These are phyloP conservation scores for Leptinotarsa peninsularis DNA, from an alignment of 2,888 invertebrate species.

Conservation along the genomic window DNA sequence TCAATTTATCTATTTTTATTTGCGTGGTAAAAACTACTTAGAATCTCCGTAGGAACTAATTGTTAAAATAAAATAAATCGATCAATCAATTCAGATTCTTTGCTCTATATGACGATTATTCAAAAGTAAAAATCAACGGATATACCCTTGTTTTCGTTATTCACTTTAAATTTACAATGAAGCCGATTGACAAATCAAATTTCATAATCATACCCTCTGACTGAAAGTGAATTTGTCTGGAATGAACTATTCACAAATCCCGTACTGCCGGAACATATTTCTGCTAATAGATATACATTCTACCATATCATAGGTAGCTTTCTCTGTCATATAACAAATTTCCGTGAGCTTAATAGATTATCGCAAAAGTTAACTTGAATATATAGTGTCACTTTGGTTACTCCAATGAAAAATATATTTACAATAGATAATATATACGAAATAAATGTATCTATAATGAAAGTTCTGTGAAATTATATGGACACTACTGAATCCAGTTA, in stretches of 20 bases:
- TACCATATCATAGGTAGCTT: neutral
- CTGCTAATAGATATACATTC: neutral
- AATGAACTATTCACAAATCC: neutral
- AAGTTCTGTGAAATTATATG: slow-evolving; percentile 52
- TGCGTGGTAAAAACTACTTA: too few species aligned
- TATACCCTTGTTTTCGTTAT: neutral
- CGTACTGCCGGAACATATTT: neutral
- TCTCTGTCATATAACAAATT: slow-evolving; percentile 7
- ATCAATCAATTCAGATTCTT: too few species aligned
- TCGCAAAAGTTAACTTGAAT: slow-evolving; percentile 35
- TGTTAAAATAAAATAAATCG: too few species aligned
- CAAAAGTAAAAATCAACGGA: too few species aligned
- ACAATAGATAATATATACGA: slow-evolving; percentile 58
- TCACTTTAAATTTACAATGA: too few species aligned
- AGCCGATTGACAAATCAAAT: too few species aligned
- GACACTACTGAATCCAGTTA: slow-evolving; percentile 42
- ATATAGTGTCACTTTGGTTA: slow-evolving; percentile 49
- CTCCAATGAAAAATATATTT: slow-evolving; percentile 58
- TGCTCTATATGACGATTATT: too few species aligned
- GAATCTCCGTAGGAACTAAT: too few species aligned
- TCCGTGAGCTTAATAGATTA: neutral
- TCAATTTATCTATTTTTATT: too few species aligned
- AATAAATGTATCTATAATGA: slow-evolving; percentile 51
- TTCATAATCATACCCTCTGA: neutral
- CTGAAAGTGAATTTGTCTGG: neutral